Base-by-base conservation (phyloP, 2,113 vertebrate genomes). In the Mirounga angustirostris region DNA sequence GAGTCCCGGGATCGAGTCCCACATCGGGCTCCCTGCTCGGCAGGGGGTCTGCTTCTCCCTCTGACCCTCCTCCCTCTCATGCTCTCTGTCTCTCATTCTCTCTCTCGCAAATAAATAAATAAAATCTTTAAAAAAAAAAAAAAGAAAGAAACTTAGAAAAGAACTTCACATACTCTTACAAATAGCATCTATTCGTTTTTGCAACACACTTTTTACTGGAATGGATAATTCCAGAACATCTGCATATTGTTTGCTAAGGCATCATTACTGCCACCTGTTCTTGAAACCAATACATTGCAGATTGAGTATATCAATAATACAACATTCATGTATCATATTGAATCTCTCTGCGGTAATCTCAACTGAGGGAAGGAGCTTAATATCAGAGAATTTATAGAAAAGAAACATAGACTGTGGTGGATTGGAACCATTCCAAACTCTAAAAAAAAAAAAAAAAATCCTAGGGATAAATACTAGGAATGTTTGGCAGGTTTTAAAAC, bases 191-290 rank as follows among this genome's bases (percentile, higher is more conserved):
- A 90, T 88, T 89, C 12, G 1, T 15, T 85, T 91, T 58, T 94
- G 46, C 83, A 86, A n/a, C 33, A 81, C n/a, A 22, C 59, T 97
- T 91, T 97, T 67, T 26, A 50, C 79, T 90, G 83, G 56, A 33
- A 71, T 59, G 58, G 82, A 50, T 76, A 54, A 54, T 94, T 91
- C 89, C 69, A 89, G 76, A 94, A 98, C 95, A 97, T 95, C 97
- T 97, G 96, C 59, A 83, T 84, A 90, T 92, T 40, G 15, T 97
- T 97, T 97, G 63, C 95, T 73, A 71, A 90, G 40, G 36, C 94
- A 96, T 82, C 92, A 85, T 65, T 96, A 78, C 46, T 97, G 89
- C 91, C 0, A 2, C 82, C 73, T 85, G 14, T 52, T 94, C 94
- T 94, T 94, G 36, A 87, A 94, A 90, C 63, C 92, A 92, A n/a